phyloP scores from a whole-genome alignment of 64 coral and sea anemone species.

The Montipora capricornis region DNA sequence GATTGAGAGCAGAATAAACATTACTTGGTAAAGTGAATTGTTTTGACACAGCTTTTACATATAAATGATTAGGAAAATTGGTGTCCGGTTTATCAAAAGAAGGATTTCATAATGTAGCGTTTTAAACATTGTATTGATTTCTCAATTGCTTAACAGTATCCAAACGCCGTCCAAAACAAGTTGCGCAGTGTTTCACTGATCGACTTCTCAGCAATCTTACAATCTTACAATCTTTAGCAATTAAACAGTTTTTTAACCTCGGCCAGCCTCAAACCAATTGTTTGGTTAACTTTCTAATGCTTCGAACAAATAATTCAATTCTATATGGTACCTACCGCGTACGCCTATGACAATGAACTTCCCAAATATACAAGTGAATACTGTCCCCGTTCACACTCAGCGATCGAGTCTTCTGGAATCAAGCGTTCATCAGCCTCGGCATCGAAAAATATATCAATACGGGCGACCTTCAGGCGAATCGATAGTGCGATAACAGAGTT shows the following conservation, averaged over 20 bases:
- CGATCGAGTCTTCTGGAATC: background rate
- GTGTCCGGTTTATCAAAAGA: background rate
- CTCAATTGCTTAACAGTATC: background rate
- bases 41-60: background rate
- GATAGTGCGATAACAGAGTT: background rate
- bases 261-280: background rate
- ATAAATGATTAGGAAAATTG: background rate
- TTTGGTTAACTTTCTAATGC: background rate
- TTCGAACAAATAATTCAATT: background rate
- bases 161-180: no score
- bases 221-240: no score
- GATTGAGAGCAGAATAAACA: background rate
- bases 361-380: background rate
- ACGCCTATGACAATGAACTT: background rate
- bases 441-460: no score
- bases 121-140: background rate
- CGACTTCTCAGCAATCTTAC: background rate
- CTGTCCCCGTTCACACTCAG: background rate
- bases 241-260: background rate
- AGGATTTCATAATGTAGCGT: background rate
- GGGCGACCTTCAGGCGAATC: no score
- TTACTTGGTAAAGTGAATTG: background rate
- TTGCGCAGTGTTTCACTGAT: background rate
- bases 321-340: background rate
- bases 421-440: background rate